Conservation (phyloP, 2,113 vertebrate genomes). For the Nerophis lumbriciformis region DNA sequence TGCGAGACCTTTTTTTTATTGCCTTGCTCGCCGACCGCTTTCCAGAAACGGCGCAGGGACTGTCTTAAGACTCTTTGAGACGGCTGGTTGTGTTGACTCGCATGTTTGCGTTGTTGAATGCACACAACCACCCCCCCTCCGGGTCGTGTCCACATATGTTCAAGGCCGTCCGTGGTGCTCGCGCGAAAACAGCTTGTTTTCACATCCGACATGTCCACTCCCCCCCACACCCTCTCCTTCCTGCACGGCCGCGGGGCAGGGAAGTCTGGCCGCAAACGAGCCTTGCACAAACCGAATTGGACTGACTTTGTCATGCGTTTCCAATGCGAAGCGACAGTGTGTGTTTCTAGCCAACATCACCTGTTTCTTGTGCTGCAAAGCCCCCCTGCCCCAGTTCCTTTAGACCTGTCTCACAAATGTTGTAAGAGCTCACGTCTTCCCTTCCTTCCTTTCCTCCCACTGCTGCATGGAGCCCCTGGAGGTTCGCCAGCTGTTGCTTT, state of each 20-base stretch:
- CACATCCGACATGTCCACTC: conserved; percentile 41
- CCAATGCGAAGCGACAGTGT: conserved; percentile 63
- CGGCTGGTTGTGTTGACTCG: not conserved
- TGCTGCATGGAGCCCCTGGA: conserved; percentile 15
- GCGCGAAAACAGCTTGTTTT: conserved; percentile 19
- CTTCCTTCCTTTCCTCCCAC: conserved; percentile 11
- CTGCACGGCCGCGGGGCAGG: conserved; percentile 18
- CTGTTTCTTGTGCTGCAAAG: conserved; percentile 47
- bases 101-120: not conserved
- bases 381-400: not conserved
- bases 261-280: conserved; percentile 35
- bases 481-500: conserved; percentile 37
- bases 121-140: not conserved
- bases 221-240: not conserved
- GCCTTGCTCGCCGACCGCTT: not conserved
- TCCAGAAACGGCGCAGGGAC: not conserved
- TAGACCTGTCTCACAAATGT: conserved; percentile 37
- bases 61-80: not conserved
- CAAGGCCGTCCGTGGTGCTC: too few species aligned
- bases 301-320: conserved; percentile 64
- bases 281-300: conserved; percentile 61
- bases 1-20: not conserved
- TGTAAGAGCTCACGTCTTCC: conserved; percentile 14
- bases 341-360: conserved; percentile 64
- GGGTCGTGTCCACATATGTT: not conserved